Base-by-base conservation (phyloP, 2,113 vertebrate genomes). In the Podocnemis expansa region DNA sequence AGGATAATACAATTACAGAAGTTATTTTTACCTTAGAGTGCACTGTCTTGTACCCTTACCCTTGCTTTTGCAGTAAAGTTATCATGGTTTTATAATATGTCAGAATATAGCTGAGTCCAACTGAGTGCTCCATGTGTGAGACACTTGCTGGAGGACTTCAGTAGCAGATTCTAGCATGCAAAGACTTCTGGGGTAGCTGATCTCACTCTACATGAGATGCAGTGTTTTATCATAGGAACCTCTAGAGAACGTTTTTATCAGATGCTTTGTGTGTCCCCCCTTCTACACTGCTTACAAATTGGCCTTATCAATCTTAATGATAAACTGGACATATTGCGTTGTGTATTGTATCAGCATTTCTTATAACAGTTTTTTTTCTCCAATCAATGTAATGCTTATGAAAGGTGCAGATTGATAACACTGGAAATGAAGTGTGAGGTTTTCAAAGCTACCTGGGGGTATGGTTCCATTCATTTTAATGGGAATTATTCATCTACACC, bases 261-360 rank as follows among this genome's bases (percentile, higher is more conserved):
- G 49, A 3, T 12, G 27, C 79, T 94, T 93, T 91, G 78, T 22
- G 27, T 96, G 24, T 10, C n/a, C 78, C 3, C 22, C 5, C 85
- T 75, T 82, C 73, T 9, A 5, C 47, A 8, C 38, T 73, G 25
- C 29, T 94, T 89, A 83, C 83, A 90, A 94, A 80, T 13, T 60
- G 82, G n/a, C 47, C n/a, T 80, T 73, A 85, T 92, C 7, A 8
- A 13, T 8, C 88, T 91, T 82, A 84, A 54, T 85, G 34, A 82
- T 13, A 43, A 60, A 6, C 75, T 16, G 63, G 55, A 41, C 47
- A 58, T 82, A 58, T 34, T 94, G 47, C 47, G 87, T 45, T 10
- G 41, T 83, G 31, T 60, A 25, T 83, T 81, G 21, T 60, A 11
- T 75, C 55, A 75, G 2, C 5, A 1, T 80, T 80, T 24, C 90